A percentile compares a stretch with the other conserved stretches of the same genome.
These are phyloP conservation scores for Amblyjoppa proteus DNA, from an alignment of 2,888 invertebrate species.

Conservation along the genomic window DNA sequence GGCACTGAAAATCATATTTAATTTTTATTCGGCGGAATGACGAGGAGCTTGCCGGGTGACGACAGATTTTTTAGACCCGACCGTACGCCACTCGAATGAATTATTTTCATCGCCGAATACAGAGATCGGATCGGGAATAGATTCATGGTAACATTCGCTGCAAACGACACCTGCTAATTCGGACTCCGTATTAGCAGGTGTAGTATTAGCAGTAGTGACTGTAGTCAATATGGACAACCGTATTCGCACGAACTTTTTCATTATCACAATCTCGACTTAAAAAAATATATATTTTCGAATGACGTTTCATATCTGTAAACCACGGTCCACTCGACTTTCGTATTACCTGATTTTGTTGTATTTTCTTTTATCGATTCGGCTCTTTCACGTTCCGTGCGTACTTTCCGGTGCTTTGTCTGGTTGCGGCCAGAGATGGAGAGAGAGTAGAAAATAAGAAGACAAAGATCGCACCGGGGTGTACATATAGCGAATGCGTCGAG, in stretches of 20 bases:
- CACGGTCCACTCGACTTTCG: not conserved
- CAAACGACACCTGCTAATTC: not conserved
- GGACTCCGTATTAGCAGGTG: not conserved
- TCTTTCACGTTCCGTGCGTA: conserved; percentile 52
- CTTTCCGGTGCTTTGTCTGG: conserved; percentile 56
- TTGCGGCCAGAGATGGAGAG: conserved; percentile 14
- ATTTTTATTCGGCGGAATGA: not conserved
- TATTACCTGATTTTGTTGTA: not conserved
- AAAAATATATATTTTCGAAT: not conserved
- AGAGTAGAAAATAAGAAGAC: conserved; percentile 31
- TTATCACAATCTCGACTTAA: not conserved
- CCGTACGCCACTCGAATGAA: not conserved
- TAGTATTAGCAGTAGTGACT: too few relatives aligned
- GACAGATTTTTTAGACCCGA: not conserved
- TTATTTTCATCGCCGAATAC: not conserved
- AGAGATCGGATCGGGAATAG: not conserved
- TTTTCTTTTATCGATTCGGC: conserved; percentile 19
- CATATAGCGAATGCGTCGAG: conserved; percentile 46
- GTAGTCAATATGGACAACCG: not conserved
- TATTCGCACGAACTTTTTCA: too few relatives aligned
- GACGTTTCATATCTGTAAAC: not conserved
- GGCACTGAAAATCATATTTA: not conserved
- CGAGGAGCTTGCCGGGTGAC: not conserved
- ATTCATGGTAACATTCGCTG: not conserved
- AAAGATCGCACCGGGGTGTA: conserved; percentile 25